Evolutionary conservation across 2,113 vertebrate species (phyloP), one percentile per base, ranked within the genome.

Genomic region (Ageneiosus marmoratus): DNA sequence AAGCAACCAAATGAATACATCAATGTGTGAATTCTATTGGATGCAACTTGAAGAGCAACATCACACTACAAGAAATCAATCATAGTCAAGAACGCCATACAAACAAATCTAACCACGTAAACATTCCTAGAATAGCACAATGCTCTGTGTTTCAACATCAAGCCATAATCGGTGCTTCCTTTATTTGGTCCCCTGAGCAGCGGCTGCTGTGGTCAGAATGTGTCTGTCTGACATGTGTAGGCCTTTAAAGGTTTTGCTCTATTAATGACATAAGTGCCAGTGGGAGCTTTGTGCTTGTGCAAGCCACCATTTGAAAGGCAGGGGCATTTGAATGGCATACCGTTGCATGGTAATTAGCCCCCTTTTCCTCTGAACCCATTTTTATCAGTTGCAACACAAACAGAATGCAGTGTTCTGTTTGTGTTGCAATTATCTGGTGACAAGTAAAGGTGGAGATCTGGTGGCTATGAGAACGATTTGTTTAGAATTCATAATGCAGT

Each of bases 341-440:
- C 81, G 63, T 80, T 48, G 86, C 84, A 89, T 90, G 84, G 87
- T 91, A 92, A 94, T 93, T 91, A 91, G 55, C 63, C 81, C 48
- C 87, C 89, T 77, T 77, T 79, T 78, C 65, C 77, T 72, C 62
- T 46, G 46, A 72, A 72, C 65, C 37, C 34, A 46, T 63, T 62
- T 82, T 41, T 63, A 83, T 41, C 80, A 85, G 76, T 81, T 84
- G 86, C 85, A 87, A 88, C 60, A 80, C 85, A 90, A 91, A 91
- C 85, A 88, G 87, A 92, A 90, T 83, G 46, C 78, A 74, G 73
- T 69, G 69, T 89, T 91, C 87, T 83, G 86, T 93, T 91, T 92
- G 90, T 91, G 86, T 89, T 87, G 74, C 88, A 87, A 89, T 93
- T 93, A 91, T 90, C 89, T 87, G 85, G 86, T 88, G 88, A 91